These are phyloP conservation scores for Drosophila austrosaltans DNA, from an alignment of 2,888 invertebrate species.

Conservation along the genomic window DNA sequence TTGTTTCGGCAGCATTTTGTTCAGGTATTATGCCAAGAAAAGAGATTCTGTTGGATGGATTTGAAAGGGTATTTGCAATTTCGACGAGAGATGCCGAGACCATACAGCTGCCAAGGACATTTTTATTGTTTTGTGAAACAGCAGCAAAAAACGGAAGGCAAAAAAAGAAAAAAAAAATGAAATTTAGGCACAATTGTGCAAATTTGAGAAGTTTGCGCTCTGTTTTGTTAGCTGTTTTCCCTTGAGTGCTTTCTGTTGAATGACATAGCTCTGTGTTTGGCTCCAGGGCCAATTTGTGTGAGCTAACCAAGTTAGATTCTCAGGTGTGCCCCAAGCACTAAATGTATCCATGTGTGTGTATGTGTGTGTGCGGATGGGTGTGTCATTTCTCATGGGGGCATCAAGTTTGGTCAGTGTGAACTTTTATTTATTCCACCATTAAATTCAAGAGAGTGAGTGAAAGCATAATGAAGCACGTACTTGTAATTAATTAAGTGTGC, in stretches of 20 bases:
- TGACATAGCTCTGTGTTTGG: constrained; percentile 43
- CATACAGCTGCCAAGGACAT: constrained; percentile 47
- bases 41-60: not conserved
- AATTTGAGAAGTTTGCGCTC: constrained; percentile 62
- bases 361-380: constrained; percentile 54
- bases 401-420: constrained; percentile 64
- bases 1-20: constrained; percentile 11
- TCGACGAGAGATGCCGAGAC: not conserved
- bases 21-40: no score
- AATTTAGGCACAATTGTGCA: constrained; percentile 65
- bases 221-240: constrained; percentile 41
- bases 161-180: not conserved
- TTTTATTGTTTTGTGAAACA: constrained; percentile 54
- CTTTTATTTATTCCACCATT: constrained; percentile 75
- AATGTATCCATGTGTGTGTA: constrained; percentile 23
- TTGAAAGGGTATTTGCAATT: constrained; percentile 1
- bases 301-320: constrained; percentile 56
- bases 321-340: constrained; percentile 53
- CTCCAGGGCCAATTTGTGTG: constrained; percentile 62
- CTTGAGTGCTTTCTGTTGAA: constrained; percentile 71
- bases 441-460: constrained; percentile 22
- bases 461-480: constrained; percentile 72
- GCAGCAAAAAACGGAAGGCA: constrained; percentile 21
- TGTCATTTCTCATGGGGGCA: constrained; percentile 20
- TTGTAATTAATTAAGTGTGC: constrained; percentile 79